phyloP scores from a whole-genome alignment of 2,113 vertebrate species.

The Salvelinus namaycush region DNA sequence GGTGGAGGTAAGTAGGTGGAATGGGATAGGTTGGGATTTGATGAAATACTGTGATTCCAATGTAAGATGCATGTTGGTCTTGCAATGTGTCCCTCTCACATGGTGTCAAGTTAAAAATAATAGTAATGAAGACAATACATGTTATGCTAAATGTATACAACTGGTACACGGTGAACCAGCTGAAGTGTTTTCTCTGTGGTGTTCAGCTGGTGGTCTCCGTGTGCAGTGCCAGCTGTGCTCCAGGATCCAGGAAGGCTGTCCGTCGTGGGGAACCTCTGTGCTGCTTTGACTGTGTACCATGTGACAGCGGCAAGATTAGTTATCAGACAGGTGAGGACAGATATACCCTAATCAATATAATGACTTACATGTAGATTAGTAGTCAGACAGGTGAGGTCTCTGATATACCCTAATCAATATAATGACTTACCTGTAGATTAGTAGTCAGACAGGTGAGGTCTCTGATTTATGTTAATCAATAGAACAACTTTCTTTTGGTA shows the following conservation, averaged over 20 bases:
- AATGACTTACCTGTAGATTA: too few relatives aligned
- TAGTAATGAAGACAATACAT: too few relatives aligned
- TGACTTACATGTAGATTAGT: too few relatives aligned
- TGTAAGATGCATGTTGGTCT: too few relatives aligned
- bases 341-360: too few relatives aligned
- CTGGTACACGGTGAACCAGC: background rate
- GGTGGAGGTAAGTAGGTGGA: slow-evolving; percentile 68
- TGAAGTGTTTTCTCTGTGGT: background rate
- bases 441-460: too few relatives aligned
- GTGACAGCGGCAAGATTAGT: slow-evolving; percentile 72
- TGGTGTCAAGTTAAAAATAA: too few relatives aligned
- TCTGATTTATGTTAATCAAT: too few relatives aligned
- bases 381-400: too few relatives aligned
- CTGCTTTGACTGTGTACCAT: slow-evolving; percentile 76
- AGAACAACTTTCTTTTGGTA: too few relatives aligned
- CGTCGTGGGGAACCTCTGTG: slow-evolving; percentile 62
- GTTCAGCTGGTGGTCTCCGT: slow-evolving; percentile 70
- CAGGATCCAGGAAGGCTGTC: slow-evolving; percentile 67
- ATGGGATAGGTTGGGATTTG: background rate
- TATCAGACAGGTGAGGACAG: slow-evolving; percentile 63
- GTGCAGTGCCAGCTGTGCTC: slow-evolving; percentile 64
- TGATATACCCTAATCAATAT: too few relatives aligned
- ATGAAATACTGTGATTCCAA: background rate
- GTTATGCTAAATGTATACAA: background rate
- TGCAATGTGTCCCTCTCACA: too few relatives aligned